phyloP scores from a whole-genome alignment of 2,888 invertebrate species.

The Unio pictorum region DNA sequence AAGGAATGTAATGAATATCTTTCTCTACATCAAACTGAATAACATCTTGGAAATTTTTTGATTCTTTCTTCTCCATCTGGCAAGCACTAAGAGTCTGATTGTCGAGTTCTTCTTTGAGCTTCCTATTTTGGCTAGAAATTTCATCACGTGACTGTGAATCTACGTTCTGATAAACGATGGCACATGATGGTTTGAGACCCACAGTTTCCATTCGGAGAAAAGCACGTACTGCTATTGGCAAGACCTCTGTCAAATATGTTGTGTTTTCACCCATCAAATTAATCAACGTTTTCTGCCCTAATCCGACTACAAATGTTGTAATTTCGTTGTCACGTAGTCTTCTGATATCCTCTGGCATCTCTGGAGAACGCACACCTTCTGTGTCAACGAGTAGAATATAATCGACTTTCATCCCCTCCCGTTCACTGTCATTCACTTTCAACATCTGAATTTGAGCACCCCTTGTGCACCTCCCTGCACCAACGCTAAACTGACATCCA shows the following conservation, averaged over 20 bases:
- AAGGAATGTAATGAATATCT: conserved; percentile 3
- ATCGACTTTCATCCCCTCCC: background rate
- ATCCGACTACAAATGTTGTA: conserved; percentile 8
- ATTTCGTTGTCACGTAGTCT: conserved; percentile 6
- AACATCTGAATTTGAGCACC: conserved; percentile 11
- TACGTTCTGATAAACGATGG: conserved; percentile 14
- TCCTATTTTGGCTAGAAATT: too few species aligned
- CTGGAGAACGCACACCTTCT: conserved; percentile 12
- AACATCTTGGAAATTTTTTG: conserved; percentile 4
- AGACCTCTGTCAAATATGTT: conserved; percentile 4
- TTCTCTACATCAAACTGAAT: conserved; percentile 8
- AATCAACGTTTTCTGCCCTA: background rate
- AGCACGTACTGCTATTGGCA: conserved; percentile 4
- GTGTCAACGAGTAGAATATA: conserved; percentile 15
- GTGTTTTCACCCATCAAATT: conserved; percentile 8
- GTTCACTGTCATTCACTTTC: background rate
- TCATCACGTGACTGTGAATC: too few species aligned
- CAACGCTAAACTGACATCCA: conserved; percentile 5
- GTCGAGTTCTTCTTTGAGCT: too few species aligned
- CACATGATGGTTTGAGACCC: conserved; percentile 1
- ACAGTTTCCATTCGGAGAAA: background rate
- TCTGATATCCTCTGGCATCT: conserved; percentile 2
- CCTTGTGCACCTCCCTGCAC: conserved; percentile 14
- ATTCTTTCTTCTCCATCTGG: conserved; percentile 3
- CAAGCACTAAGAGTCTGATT: background rate